Evolutionary conservation across 2,797 vertebrate species (phyloP).

Genomic region (Phataginus tetradactyla): DNA sequence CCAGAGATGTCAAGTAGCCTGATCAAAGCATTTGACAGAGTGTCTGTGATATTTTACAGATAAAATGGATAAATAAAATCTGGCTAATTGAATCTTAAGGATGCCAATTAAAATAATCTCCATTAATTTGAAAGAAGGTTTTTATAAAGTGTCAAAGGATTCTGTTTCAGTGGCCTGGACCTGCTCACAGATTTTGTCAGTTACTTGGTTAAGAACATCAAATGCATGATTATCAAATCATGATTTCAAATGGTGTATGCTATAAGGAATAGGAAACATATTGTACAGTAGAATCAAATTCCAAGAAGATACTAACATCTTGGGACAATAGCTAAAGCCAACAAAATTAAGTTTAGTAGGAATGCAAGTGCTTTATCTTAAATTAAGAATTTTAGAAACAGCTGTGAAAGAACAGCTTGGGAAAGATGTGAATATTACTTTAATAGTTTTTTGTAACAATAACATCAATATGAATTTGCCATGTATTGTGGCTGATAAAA

Average conservation of each 20-base stretch:
- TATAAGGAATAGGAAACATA: not conserved
- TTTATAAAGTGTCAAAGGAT: not conserved
- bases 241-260: not conserved
- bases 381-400: conserved; percentile 1
- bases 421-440: conserved; percentile 16
- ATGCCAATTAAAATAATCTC: not conserved
- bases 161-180: not conserved
- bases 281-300: not conserved
- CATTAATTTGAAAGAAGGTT: not conserved
- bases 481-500: conserved; percentile 16
- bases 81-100: not conserved
- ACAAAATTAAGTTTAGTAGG: conserved; percentile 29
- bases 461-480: not conserved
- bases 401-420: not conserved
- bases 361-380: conserved; percentile 5
- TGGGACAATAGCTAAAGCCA: not conserved
- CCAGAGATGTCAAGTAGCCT: not conserved
- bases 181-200: not conserved
- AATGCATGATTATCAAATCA: not conserved
- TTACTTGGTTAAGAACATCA: not conserved
- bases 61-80: not conserved
- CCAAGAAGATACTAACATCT: conserved; percentile 2
- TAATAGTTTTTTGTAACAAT: conserved; percentile 51
- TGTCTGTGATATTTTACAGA: not conserved
- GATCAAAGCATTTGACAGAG: not conserved